Evolutionary conservation across 2,888 invertebrate species (phyloP), one percentile per base, ranked within the genome.

Genomic region (Acrocera orbiculus): DNA sequence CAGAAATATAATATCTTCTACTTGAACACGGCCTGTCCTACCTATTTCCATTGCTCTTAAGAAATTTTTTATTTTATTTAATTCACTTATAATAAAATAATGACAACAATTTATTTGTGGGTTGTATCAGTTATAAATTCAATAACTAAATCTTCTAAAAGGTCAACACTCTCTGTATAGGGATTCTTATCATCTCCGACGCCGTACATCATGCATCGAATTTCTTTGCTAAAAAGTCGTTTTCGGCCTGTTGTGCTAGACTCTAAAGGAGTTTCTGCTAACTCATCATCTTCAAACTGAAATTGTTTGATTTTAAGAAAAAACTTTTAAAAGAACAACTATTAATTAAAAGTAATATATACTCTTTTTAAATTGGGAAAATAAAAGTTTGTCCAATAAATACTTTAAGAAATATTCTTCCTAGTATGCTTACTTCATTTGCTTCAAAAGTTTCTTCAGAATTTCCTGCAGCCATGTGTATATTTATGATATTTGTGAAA

Each of bases 181-280:
- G 98, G 96, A 63, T 95, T 96, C 57, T 92, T 90, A 55, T 98
- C 96, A 59, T 98, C 98, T 4, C 98, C 98, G 66, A 98, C 98
- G 0, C 98, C 98, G 58, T 90, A 99, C 90, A 98, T 93, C 96
- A 98, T 98, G 47, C 90, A 89, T 19, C 92, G 69, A 26, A 95
- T 61, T 58, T 90, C 90, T 60, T 90, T 90, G 37, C 87, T 87
- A 46, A 90, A 90, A 3, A 89, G 56, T 27, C 89, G 66, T 56
- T 89, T 89, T 20, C 83, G 66, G 4, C 82, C 85, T 2, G 73
- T 66, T 9, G 71, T 68, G 22, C 73, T 72, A 0, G 70, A 67
- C 3, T 75, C 78, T 36, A 79, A 63, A 41, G 75, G 74, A 41
- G 76, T 69, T 9, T 71, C 65, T 37, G 67, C 70, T 28, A 79